Evolutionary conservation across 2,888 invertebrate genomes (phyloP).

Genomic region (Leuctra nigra): DNA sequence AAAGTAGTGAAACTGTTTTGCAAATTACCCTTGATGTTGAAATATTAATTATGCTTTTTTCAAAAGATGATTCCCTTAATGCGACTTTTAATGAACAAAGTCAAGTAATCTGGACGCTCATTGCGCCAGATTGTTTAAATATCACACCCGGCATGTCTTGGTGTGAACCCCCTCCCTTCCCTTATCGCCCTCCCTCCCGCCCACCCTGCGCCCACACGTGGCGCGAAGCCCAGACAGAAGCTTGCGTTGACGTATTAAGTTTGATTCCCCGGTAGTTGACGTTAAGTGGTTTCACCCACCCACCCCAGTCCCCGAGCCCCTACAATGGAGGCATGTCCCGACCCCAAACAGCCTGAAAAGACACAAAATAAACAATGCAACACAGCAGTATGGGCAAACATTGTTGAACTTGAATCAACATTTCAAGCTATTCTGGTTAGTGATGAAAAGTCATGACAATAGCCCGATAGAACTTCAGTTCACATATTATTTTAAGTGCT

Average conservation of each 20-base stretch:
- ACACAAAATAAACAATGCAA: no score
- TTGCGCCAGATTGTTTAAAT: background rate
- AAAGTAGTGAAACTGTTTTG: constrained; percentile 1
- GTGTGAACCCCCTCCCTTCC: constrained; percentile 23
- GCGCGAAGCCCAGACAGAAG: constrained; percentile 19
- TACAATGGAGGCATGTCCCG: constrained; percentile 21
- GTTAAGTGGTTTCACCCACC: constrained; percentile 44
- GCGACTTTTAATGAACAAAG: background rate
- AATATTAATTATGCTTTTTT: background rate
- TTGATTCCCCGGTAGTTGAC: no score
- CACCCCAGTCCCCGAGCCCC: constrained; percentile 44
- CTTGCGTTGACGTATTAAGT: no score
- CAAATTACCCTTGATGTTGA: constrained; percentile 7
- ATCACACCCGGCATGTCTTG: background rate
- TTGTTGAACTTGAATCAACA: no score
- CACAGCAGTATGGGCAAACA: background rate
- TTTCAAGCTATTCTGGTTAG: no score
- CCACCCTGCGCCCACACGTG: constrained; percentile 17
- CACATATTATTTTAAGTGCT: background rate
- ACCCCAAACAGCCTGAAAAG: constrained; percentile 27
- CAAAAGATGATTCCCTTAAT: background rate
- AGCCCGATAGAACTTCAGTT: background rate
- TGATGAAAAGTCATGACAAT: no score
- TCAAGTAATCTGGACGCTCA: background rate
- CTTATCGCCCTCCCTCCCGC: constrained; percentile 27